These are phyloP conservation scores for Yponomeuta cagnagella DNA, from an alignment of 2,888 invertebrate genomes.

Conservation along the genomic window DNA sequence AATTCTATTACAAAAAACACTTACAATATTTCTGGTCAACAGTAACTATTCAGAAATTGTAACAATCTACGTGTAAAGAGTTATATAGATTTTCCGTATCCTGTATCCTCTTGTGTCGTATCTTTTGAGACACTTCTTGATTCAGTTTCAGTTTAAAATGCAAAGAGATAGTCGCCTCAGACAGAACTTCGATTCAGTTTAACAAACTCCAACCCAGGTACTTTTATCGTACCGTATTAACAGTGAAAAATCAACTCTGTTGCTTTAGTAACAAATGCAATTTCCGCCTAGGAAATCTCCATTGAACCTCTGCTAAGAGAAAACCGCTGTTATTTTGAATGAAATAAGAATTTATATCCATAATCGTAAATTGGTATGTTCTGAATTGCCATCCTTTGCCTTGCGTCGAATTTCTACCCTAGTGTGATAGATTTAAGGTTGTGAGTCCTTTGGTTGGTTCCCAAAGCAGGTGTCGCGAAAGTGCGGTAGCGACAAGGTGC, in stretches of 20 bases:
- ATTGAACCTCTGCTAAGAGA: slow-evolving; percentile 63
- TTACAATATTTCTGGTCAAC: too few species aligned
- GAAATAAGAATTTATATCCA: slow-evolving; percentile 70
- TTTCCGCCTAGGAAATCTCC: slow-evolving; percentile 26
- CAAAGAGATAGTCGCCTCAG: too few species aligned
- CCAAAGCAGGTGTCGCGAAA: slow-evolving; percentile 55
- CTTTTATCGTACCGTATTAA: background rate
- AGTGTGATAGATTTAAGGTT: slow-evolving; percentile 21
- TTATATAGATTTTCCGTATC: too few species aligned
- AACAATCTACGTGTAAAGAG: too few species aligned
- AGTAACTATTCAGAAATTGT: too few species aligned
- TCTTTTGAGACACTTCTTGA: too few species aligned
- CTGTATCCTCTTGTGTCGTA: too few species aligned
- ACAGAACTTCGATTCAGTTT: too few species aligned
- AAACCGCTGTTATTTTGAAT: slow-evolving; percentile 70
- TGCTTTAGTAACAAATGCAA: slow-evolving; percentile 20
- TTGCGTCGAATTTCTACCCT: slow-evolving; percentile 26
- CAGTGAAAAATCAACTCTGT: slow-evolving; percentile 19
- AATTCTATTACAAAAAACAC: too few species aligned
- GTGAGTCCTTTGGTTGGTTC: slow-evolving; percentile 24
- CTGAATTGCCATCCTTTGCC: slow-evolving; percentile 37
- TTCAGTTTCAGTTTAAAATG: too few species aligned
- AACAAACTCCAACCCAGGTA: too few species aligned
- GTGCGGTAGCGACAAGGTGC: slow-evolving; percentile 56
- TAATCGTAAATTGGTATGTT: slow-evolving; percentile 54